Percentiles rank a stretch among this genome's conserved stretches.
These are phyloP conservation scores for Sylvilagus floridanus DNA, from an alignment of 2,797 vertebrate genomes.

Conservation along the genomic window DNA sequence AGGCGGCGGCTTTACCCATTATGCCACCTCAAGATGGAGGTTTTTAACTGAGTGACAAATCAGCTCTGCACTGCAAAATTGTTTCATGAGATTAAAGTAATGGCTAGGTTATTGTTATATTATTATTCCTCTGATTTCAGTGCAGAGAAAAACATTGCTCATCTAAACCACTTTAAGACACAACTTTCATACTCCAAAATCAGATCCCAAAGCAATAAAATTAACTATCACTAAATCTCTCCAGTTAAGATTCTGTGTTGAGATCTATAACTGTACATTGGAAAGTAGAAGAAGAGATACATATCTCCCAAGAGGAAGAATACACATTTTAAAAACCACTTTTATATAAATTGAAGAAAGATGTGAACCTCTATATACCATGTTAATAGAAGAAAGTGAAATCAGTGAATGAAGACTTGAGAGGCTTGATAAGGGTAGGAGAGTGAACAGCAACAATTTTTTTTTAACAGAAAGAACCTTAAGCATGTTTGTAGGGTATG, in stretches of 20 bases:
- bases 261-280: background rate
- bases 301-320: background rate
- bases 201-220: slow-evolving; percentile 12
- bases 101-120: background rate
- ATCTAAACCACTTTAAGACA: slow-evolving; percentile 9
- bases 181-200: slow-evolving; percentile 47
- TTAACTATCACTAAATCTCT: slow-evolving; percentile 34
- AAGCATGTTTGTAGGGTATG: background rate
- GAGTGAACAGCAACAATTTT: background rate
- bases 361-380: background rate
- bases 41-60: background rate
- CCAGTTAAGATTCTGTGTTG: background rate
- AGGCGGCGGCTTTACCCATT: too few relatives aligned
- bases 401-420: slow-evolving; percentile 23
- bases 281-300: background rate
- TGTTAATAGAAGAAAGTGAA: slow-evolving; percentile 3
- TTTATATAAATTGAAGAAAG: slow-evolving; percentile 40
- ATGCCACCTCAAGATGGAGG: background rate
- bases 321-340: background rate
- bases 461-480: background rate
- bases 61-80: slow-evolving; percentile 16
- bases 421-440: background rate
- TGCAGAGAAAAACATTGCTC: slow-evolving; percentile 41
- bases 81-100: slow-evolving; percentile 47
- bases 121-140: slow-evolving; percentile 49